A percentile compares a stretch with the other conserved stretches of the same genome.
These are phyloP conservation scores for Tolypeutes matacus DNA, from an alignment of 2,797 vertebrate genomes.

Conservation along the genomic window DNA sequence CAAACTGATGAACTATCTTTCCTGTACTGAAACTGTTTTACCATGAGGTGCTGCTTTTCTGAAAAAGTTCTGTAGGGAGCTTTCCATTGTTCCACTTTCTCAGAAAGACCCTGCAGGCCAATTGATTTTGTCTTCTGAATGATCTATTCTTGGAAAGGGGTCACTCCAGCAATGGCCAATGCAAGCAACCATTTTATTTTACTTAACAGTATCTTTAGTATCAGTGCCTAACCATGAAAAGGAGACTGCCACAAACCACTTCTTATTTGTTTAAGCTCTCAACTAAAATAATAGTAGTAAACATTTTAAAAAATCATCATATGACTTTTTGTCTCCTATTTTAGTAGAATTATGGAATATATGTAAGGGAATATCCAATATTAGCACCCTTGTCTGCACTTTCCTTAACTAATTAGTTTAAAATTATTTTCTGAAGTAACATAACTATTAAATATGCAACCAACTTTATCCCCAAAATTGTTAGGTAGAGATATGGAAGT, in stretches of 20 bases:
- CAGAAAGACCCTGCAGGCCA: no score
- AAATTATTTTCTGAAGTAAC: background rate
- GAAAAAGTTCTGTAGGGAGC: no score
- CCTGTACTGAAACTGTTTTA: no score
- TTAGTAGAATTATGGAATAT: background rate
- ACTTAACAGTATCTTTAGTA: background rate
- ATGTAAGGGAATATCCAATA: background rate
- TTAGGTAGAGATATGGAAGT: background rate
- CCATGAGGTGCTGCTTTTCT: no score
- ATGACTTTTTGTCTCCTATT: background rate
- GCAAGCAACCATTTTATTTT: no score
- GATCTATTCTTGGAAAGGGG: no score
- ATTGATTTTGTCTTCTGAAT: no score
- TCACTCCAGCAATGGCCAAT: no score
- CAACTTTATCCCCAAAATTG: background rate
- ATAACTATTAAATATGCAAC: slow-evolving; percentile 1
- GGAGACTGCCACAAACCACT: background rate
- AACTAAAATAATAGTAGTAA: background rate
- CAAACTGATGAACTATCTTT: no score
- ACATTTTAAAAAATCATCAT: background rate
- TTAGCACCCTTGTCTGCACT: background rate
- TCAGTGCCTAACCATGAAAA: background rate
- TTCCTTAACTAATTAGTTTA: background rate
- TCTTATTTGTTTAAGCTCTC: background rate
- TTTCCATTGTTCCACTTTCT: no score